Percentiles rank a stretch among this genome's conserved stretches.
Evolutionary conservation across 2,113 vertebrate species (phyloP).

Genomic region (Psilopsiagon aymara): DNA sequence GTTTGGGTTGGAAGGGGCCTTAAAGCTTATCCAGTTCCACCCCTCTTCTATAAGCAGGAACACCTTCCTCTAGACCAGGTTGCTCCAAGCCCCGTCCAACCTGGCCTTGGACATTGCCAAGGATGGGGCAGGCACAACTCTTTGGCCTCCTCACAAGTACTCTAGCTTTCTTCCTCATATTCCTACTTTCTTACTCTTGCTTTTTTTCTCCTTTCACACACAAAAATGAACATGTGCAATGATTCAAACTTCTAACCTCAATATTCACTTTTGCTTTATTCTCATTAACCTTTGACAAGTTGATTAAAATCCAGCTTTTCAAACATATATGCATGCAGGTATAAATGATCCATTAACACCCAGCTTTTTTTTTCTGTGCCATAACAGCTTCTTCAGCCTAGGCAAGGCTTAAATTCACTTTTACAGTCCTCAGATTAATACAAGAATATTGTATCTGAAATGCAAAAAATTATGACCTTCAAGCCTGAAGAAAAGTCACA

Average conservation of each 20-base stretch:
- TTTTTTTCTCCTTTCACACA: neutral
- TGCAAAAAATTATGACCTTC: neutral
- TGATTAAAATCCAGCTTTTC: neutral
- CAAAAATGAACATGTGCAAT: neutral
- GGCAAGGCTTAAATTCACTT: neutral
- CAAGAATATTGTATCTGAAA: neutral
- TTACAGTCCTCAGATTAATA: neutral
- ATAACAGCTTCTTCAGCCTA: neutral
- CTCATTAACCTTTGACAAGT: neutral
- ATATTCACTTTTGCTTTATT: neutral
- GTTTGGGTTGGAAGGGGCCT: neutral
- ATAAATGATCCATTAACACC: neutral
- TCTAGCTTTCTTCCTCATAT: neutral
- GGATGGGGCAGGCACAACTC: neutral
- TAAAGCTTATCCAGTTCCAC: neutral
- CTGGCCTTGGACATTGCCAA: neutral
- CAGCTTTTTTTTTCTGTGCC: neutral
- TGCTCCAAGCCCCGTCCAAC: neutral
- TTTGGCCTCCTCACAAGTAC: neutral
- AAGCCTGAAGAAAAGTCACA: neutral
- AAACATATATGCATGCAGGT: neutral
- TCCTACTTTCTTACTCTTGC: neutral
- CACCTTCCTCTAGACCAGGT: neutral
- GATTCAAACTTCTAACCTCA: neutral
- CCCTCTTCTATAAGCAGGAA: neutral